Conservation (phyloP, 2,888 invertebrate species). For the Volucella zonaria region DNA sequence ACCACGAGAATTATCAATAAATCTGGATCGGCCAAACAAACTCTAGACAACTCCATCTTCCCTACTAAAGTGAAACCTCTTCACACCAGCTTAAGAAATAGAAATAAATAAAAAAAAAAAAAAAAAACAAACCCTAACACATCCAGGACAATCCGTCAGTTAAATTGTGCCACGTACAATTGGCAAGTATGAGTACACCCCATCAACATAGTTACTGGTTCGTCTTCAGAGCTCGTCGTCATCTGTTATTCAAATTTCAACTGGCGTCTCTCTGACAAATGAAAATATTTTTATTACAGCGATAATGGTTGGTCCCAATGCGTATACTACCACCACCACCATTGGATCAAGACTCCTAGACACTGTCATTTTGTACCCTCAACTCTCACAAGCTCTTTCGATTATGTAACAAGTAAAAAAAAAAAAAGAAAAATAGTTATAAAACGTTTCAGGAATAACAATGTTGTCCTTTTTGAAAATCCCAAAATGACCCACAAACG, state of each 20-base stretch:
- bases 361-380: conserved; percentile 9
- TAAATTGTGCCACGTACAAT: conserved; percentile 62
- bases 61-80: background rate
- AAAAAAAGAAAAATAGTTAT: conserved; percentile 71
- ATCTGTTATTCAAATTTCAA: conserved; percentile 67
- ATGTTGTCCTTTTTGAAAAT: conserved; percentile 51
- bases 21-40: conserved; percentile 45
- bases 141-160: conserved; percentile 52
- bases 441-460: conserved; percentile 73
- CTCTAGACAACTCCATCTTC: conserved; percentile 39
- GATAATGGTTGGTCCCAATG: conserved; percentile 69
- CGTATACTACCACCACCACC: conserved; percentile 27
- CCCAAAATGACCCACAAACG: conserved; percentile 70
- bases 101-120: conserved; percentile 18
- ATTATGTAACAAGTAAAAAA: conserved; percentile 55
- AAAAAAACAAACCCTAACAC: conserved; percentile 23
- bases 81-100: background rate
- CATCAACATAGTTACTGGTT: background rate
- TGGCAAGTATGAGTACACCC: conserved; percentile 34
- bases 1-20: conserved; percentile 46
- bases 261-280: conserved; percentile 73
- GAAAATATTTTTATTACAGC: conserved; percentile 73
- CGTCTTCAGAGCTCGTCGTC: background rate
- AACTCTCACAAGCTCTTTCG: background rate
- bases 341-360: conserved; percentile 1